Conservation (phyloP, 2,888 invertebrate species). For the Podotricha telesiphe region DNA sequence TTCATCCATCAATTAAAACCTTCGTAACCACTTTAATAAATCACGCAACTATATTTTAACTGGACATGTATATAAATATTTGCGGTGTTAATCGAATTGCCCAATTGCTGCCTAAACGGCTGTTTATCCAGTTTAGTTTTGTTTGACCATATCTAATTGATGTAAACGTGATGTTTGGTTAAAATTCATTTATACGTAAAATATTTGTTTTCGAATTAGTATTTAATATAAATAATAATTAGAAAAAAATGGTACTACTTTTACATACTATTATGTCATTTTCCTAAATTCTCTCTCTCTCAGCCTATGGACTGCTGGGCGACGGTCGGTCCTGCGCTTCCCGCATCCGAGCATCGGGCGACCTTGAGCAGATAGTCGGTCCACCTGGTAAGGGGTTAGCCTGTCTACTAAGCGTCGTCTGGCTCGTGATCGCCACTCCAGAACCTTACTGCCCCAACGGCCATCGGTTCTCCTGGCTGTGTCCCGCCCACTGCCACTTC, state of each 20-base stretch:
- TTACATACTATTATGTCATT: too few relatives aligned
- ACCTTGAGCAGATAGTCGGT: too few relatives aligned
- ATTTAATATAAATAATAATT: background rate
- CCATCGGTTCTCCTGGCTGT: too few relatives aligned
- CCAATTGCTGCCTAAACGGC: slow-evolving; percentile 28
- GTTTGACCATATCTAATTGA: slow-evolving; percentile 19
- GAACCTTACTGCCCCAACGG: too few relatives aligned
- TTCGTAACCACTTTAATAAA: slow-evolving; percentile 11
- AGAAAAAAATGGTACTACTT: background rate
- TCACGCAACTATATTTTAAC: slow-evolving; percentile 6
- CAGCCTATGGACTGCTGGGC: too few relatives aligned
- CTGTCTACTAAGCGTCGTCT: too few relatives aligned
- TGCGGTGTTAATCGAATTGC: slow-evolving; percentile 40
- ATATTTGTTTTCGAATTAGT: slow-evolving; percentile 15
- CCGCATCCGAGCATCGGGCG: too few relatives aligned
- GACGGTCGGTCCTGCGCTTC: too few relatives aligned
- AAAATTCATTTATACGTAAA: slow-evolving; percentile 6
- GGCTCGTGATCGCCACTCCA: too few relatives aligned
- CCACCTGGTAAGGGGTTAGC: too few relatives aligned
- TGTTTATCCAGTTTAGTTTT: slow-evolving; percentile 13
- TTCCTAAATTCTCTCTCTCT: too few relatives aligned
- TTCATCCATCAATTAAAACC: background rate
- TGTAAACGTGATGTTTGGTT: slow-evolving; percentile 13
- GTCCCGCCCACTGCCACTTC: too few relatives aligned
- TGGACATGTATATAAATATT: slow-evolving; percentile 27